These are phyloP conservation scores for Copsychus sechellarum DNA, from an alignment of 2,113 vertebrate species.

Conservation along the genomic window DNA sequence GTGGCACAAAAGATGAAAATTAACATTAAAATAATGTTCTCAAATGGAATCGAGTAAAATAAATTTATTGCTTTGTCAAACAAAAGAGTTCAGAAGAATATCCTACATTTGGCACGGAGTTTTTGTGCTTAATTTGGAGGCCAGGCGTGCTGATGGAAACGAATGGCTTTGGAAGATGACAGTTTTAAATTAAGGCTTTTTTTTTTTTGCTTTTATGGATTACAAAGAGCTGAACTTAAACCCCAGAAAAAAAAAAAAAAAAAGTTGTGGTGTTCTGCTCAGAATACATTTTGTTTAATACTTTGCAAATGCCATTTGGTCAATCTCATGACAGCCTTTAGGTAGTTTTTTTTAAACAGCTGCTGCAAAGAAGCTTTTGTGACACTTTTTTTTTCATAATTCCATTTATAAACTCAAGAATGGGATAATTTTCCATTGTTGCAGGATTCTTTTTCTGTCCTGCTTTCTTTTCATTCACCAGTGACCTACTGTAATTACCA, in stretches of 20 bases:
- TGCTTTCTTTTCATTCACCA: background rate
- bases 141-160: background rate
- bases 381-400: background rate
- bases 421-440: background rate
- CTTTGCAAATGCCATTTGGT: background rate
- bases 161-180: background rate
- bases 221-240: background rate
- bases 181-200: background rate
- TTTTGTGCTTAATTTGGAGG: background rate
- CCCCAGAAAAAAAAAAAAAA: background rate
- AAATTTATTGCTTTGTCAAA: background rate
- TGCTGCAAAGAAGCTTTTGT: background rate
- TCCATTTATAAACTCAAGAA: background rate
- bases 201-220: background rate
- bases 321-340: background rate
- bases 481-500: background rate
- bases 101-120: background rate
- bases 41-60: background rate
- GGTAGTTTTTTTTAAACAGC: background rate
- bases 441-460: background rate
- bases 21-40: background rate
- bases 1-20: background rate
- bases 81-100: background rate
- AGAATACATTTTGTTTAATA: background rate
- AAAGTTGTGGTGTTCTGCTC: background rate